Conservation (phyloP, 2,113 vertebrate species). For the Gopherus flavomarginatus region DNA sequence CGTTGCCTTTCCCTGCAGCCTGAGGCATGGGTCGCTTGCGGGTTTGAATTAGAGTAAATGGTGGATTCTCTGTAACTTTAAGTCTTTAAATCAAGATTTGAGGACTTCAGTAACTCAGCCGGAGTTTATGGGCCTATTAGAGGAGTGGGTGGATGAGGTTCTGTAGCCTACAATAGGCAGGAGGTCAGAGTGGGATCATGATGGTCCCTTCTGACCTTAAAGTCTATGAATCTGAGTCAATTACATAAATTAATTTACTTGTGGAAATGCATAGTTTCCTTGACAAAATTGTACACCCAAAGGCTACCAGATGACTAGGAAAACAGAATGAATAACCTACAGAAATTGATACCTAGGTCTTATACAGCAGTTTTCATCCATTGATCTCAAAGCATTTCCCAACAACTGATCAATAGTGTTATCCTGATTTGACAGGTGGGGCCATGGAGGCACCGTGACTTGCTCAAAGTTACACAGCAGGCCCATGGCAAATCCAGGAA, state of each 20-base stretch:
- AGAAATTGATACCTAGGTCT: background rate
- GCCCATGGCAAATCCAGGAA: background rate
- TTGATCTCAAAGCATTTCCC: background rate
- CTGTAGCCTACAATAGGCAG: background rate
- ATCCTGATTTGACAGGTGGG: background rate
- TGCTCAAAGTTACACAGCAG: background rate
- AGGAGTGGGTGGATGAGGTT: background rate
- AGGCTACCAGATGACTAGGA: background rate
- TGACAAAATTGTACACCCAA: background rate
- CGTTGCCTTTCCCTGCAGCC: background rate
- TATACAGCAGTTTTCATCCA: background rate
- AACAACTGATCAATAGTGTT: background rate
- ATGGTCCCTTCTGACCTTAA: background rate
- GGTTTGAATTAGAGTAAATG: background rate
- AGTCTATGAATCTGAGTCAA: background rate
- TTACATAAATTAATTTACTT: background rate
- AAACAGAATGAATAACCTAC: background rate
- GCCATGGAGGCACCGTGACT: background rate
- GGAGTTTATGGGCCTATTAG: background rate
- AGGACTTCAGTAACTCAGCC: background rate
- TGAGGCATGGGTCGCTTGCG: background rate
- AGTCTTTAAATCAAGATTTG: background rate
- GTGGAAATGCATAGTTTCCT: background rate
- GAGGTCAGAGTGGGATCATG: background rate
- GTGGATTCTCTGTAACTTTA: background rate